Conservation (phyloP, 2,888 invertebrate genomes). For the Tetragonisca angustula region DNA sequence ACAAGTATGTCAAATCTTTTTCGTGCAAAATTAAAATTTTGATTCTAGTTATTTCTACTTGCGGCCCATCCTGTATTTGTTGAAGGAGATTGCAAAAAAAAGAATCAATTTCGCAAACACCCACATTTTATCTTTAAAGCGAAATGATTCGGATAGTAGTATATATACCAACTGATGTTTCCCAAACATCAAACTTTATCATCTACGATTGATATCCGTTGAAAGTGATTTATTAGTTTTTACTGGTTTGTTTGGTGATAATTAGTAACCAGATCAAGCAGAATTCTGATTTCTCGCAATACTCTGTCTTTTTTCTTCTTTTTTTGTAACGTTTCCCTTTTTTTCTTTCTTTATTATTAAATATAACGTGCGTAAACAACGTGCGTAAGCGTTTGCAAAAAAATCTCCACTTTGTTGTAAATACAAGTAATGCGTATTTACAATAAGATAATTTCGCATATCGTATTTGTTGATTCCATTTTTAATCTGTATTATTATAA, state of each 20-base stretch:
- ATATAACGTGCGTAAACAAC: background rate
- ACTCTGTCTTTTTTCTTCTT: background rate
- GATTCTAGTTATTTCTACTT: too few species aligned
- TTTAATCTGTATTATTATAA: background rate
- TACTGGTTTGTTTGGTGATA: background rate
- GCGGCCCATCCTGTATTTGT: too few species aligned
- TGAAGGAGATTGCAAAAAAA: too few species aligned
- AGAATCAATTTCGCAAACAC: background rate
- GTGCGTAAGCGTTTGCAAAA: background rate
- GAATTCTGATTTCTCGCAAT: background rate
- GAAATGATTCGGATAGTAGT: background rate
- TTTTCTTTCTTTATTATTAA: background rate
- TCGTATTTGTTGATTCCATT: background rate
- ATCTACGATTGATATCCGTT: background rate
- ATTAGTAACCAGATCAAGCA: background rate
- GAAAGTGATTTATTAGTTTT: background rate
- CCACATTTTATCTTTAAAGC: background rate
- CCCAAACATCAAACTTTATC: background rate
- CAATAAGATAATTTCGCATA: constrained; percentile 5
- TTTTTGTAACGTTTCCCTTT: background rate
- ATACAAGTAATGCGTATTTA: background rate
- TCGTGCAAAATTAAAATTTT: too few species aligned
- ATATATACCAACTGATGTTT: background rate
- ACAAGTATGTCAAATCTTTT: too few species aligned
- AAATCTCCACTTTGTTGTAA: background rate